Percentiles rank a stretch among this genome's conserved stretches.
These are phyloP conservation scores for Notamacropus eugenii DNA, from an alignment of 2,797 vertebrate genomes.

Conservation along the genomic window DNA sequence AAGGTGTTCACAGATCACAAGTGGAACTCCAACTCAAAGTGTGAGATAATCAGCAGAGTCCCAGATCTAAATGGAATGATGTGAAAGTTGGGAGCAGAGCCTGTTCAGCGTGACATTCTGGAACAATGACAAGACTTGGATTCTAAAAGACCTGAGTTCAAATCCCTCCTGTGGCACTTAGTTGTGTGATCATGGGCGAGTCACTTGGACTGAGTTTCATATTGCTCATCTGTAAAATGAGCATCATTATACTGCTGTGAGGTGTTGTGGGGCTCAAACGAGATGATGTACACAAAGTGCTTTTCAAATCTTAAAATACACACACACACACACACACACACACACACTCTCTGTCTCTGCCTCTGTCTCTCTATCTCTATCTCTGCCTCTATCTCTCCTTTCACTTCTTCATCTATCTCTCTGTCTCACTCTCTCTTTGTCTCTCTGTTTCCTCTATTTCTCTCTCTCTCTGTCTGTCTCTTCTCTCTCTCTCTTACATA, in stretches of 20 bases:
- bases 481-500: background rate
- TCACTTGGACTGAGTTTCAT: background rate
- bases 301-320: background rate
- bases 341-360: no score
- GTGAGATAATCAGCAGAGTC: background rate
- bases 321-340: no score
- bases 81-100: background rate
- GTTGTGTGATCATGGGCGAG: no score
- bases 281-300: background rate
- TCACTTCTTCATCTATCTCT: background rate
- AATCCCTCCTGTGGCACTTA: background rate
- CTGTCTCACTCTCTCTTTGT: background rate
- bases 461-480: background rate
- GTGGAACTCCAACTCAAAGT: background rate
- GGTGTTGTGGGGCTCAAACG: slow-evolving; percentile 20
- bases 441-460: background rate
- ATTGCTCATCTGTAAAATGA: slow-evolving; percentile 4
- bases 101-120: background rate
- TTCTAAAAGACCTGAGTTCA: slow-evolving; percentile 1
- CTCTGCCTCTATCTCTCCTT: no score
- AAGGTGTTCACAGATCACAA: background rate
- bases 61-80: background rate
- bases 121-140: background rate
- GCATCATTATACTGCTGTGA: background rate
- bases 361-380: no score